A percentile compares a stretch with the other conserved stretches of the same genome.
Conservation (phyloP, 1,140 invertebrate genomes). For the Cylas formicarius region DNA sequence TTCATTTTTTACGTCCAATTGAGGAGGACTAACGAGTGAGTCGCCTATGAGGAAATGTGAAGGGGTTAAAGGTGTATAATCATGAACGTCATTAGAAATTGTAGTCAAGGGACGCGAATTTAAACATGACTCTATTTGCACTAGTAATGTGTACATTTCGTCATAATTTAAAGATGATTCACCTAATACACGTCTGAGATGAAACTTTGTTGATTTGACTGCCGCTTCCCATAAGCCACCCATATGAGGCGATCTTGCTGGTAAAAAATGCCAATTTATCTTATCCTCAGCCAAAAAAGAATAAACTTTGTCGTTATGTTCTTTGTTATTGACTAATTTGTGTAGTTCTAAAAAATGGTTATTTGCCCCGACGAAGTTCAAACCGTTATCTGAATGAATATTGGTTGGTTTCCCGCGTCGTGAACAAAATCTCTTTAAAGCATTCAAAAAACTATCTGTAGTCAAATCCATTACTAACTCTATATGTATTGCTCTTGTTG, state of each 20-base stretch:
- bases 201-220: slow-evolving; percentile 40
- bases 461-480: slow-evolving; percentile 33
- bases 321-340: slow-evolving; percentile 1
- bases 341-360: slow-evolving; percentile 1
- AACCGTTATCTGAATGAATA: slow-evolving; percentile 37
- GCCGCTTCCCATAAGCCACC: slow-evolving; percentile 42
- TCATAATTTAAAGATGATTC: slow-evolving; percentile 29
- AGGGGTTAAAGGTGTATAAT: slow-evolving; percentile 29
- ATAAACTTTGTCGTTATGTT: slow-evolving; percentile 1
- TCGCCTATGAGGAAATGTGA: slow-evolving; percentile 40
- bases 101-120: slow-evolving; percentile 35
- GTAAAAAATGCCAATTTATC: slow-evolving; percentile 42
- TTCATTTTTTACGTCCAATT: neutral
- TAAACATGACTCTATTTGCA: slow-evolving; percentile 26
- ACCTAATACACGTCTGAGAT: slow-evolving; percentile 29
- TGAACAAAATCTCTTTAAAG: slow-evolving; percentile 38
- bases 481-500: slow-evolving; percentile 31
- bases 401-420: slow-evolving; percentile 20
- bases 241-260: slow-evolving; percentile 41
- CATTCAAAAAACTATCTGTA: slow-evolving; percentile 38
- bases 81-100: slow-evolving; percentile 26
- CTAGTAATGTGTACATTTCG: slow-evolving; percentile 23
- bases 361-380: slow-evolving; percentile 34
- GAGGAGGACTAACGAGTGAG: slow-evolving; percentile 24
- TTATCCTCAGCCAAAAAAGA: slow-evolving; percentile 57